Percentiles rank a stretch among this genome's conserved stretches.
These are phyloP conservation scores for Podarcis raffonei DNA, from an alignment of 2,113 vertebrate species.

Conservation along the genomic window DNA sequence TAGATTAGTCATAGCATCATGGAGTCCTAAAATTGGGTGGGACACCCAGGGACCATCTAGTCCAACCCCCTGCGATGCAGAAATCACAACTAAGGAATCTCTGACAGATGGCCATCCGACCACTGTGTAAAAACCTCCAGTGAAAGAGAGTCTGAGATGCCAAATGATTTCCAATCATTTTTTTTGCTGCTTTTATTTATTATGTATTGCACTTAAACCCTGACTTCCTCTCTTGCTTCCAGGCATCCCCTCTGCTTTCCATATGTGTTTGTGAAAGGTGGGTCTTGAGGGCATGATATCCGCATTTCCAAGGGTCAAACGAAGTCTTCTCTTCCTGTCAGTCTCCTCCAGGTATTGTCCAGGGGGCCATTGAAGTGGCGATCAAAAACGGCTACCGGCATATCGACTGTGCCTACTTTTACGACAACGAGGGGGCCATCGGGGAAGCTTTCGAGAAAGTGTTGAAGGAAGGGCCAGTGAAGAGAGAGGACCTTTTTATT, in stretches of 20 bases:
- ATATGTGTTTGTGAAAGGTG: background rate
- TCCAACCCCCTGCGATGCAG: no score
- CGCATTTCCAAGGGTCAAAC: background rate
- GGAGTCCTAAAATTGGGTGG: no score
- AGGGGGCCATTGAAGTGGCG: background rate
- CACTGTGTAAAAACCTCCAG: no score
- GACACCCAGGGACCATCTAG: no score
- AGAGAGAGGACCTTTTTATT: background rate
- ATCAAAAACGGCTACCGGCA: constrained; percentile 23
- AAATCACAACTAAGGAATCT: no score
- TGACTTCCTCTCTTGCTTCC: background rate
- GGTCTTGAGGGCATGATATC: no score
- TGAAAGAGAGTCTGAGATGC: no score
- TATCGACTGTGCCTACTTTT: constrained; percentile 26
- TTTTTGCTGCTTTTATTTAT: no score
- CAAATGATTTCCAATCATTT: no score
- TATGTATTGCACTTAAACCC: no score
- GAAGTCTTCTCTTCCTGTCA: background rate
- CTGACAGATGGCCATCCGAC: no score
- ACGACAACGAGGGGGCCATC: constrained; percentile 14
- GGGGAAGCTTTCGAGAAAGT: constrained; percentile 11
- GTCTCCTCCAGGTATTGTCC: background rate
- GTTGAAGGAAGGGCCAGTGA: background rate
- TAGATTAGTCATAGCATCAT: no score
- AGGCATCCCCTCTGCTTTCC: background rate